Conservation (phyloP, 2,888 invertebrate species). For the Agrenia bidenticulata region DNA sequence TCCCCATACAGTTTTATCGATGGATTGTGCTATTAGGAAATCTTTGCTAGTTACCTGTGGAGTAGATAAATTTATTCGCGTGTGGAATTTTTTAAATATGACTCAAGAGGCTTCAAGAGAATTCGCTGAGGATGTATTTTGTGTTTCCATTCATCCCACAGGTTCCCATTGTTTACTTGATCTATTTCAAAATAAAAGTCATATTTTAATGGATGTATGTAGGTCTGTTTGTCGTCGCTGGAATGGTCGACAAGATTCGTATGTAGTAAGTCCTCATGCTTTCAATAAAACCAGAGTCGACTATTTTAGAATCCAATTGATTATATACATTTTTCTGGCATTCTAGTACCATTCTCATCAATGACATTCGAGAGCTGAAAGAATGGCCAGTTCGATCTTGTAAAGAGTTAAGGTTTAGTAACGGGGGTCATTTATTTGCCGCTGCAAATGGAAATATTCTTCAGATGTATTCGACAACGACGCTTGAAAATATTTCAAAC, state of each 20-base stretch:
- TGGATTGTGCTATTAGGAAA: constrained; percentile 86
- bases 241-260: constrained; percentile 86
- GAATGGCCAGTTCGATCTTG: constrained; percentile 76
- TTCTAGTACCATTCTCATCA: constrained; percentile 82
- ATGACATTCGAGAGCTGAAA: constrained; percentile 72
- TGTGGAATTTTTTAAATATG: constrained; percentile 90
- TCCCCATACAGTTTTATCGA: constrained; percentile 62
- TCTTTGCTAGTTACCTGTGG: constrained; percentile 83
- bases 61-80: constrained; percentile 77
- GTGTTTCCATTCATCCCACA: constrained; percentile 72
- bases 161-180: constrained; percentile 51
- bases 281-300: too few species aligned
- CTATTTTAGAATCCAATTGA: too few species aligned
- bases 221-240: constrained; percentile 82
- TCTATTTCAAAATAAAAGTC: neutral
- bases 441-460: constrained; percentile 85
- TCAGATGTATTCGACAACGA: constrained; percentile 78
- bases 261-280: too few species aligned
- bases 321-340: too few species aligned
- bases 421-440: constrained; percentile 85
- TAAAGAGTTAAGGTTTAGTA: constrained; percentile 75
- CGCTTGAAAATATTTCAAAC: constrained; percentile 71
- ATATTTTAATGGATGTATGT: neutral
- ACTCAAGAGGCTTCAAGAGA: constrained; percentile 73
- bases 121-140: constrained; percentile 77